Evolutionary conservation across 2,113 vertebrate species (phyloP).

Genomic region (Neomonachus schauinslandi): DNA sequence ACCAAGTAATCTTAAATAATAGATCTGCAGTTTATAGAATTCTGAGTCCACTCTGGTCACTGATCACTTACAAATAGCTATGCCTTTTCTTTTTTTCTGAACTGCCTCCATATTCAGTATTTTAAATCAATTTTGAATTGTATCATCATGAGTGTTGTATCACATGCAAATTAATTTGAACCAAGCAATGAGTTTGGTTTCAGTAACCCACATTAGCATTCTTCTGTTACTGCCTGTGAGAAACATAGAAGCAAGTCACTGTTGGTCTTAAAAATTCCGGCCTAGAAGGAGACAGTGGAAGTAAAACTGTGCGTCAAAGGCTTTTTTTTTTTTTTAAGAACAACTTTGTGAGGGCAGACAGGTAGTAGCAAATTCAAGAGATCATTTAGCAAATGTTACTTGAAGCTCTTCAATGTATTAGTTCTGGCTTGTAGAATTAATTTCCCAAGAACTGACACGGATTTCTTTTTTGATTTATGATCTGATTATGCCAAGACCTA

Average conservation of each 20-base stretch:
- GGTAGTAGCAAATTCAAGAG: conserved; percentile 59
- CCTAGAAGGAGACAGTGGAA: background rate
- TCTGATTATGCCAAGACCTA: conserved; percentile 62
- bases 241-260: background rate
- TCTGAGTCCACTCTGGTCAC: fast-evolving
- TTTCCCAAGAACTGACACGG: conserved; percentile 69
- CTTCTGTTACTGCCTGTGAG: no score
- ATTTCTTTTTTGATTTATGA: conserved; percentile 78
- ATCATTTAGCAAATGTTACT: conserved; percentile 76
- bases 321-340: background rate
- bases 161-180: no score
- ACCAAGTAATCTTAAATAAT: background rate
- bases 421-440: conserved; percentile 74
- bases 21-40: background rate
- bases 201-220: background rate
- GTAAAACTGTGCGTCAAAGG: background rate
- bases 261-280: background rate
- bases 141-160: background rate
- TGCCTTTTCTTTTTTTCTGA: background rate
- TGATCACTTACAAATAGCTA: background rate
- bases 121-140: background rate
- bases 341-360: conserved; percentile 51
- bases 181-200: background rate
- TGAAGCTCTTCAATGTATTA: conserved; percentile 75
- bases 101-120: background rate